Conservation (phyloP, 2,113 vertebrate genomes). For the Lontra canadensis region DNA sequence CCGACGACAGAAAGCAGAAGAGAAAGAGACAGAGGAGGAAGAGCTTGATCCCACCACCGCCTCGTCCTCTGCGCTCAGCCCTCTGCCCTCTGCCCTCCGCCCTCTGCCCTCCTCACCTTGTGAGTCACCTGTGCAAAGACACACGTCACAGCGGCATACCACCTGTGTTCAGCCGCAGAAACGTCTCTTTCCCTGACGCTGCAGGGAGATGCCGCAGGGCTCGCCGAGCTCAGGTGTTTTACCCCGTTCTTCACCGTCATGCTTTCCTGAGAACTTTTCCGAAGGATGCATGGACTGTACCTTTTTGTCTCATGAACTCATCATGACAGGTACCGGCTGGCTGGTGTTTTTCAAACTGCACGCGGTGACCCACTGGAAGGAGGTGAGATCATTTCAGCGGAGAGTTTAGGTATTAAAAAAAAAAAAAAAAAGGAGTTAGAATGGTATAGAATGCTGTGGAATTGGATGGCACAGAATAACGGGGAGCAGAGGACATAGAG, state of each 20-base stretch:
- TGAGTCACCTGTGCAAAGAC: too few species aligned
- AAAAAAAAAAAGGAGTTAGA: not conserved
- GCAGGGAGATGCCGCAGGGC: not conserved
- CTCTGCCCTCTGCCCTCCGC: not conserved
- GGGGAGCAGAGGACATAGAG: not conserved
- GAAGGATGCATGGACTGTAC: accelerated
- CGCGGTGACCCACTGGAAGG: not conserved
- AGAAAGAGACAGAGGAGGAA: not conserved
- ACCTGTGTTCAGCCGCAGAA: not conserved
- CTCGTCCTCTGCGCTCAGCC: too few species aligned
- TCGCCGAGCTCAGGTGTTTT: accelerated
- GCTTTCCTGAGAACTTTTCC: not conserved
- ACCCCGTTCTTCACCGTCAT: accelerated
- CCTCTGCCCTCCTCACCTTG: accelerated
- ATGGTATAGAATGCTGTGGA: too few species aligned
- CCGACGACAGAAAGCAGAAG: not conserved
- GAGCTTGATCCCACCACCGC: not conserved
- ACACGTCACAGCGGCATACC: accelerated
- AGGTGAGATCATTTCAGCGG: not conserved
- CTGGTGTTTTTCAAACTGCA: not conserved
- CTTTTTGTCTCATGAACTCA: not conserved
- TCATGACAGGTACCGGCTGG: accelerated
- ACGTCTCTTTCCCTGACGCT: not conserved
- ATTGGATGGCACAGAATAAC: accelerated
- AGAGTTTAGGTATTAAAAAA: not conserved